Evolutionary conservation across 2,113 vertebrate species (phyloP), one percentile per base, ranked within the genome.

Genomic region (Percopsis transmontana): DNA sequence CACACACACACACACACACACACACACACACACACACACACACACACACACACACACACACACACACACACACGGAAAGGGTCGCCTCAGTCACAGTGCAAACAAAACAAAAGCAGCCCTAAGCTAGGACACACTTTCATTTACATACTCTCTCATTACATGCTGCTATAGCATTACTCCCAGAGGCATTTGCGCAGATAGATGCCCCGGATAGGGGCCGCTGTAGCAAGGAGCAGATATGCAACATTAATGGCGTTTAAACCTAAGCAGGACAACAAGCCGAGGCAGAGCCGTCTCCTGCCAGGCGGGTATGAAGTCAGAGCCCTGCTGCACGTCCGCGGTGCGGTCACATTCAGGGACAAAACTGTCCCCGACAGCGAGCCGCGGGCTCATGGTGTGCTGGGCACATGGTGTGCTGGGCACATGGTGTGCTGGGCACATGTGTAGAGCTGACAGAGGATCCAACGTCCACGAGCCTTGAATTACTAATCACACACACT

Each of bases 41-140:
- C 66, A 62, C 72, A 84, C 81, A 70, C 80, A 86, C 71, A 71
- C 66, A 59, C 72, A 84, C 81, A 68, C 80, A 86, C 70, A 72
- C 66, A 59, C 72, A 84, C 81, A 70, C 78, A 86, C 72, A 69
- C 59, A 59, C 47, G 75, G 70, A 77, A 56, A 19, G 74, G 83
- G 85, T 83, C 72, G 70, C 66, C 64, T 70, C 74, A 85, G 79
- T 70, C 76, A 80, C 62, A 52, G 60, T 57, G 57, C 20, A 15
- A 42, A 39, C 15, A 10, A n/a, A 7, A 44, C 62, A 61, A n/a
- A 16, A 33, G 62, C 57, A 42, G 61, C 40, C 11, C 58, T 58
- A 41, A 53, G 16, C 19, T 40, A n/a, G 42, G 27, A 33, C 27
- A 33, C 27, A 33, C 27, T 7, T 33, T 7, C 27, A 33, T 33